Base-by-base conservation (phyloP, 2,113 vertebrate genomes). In the Menura novaehollandiae region DNA sequence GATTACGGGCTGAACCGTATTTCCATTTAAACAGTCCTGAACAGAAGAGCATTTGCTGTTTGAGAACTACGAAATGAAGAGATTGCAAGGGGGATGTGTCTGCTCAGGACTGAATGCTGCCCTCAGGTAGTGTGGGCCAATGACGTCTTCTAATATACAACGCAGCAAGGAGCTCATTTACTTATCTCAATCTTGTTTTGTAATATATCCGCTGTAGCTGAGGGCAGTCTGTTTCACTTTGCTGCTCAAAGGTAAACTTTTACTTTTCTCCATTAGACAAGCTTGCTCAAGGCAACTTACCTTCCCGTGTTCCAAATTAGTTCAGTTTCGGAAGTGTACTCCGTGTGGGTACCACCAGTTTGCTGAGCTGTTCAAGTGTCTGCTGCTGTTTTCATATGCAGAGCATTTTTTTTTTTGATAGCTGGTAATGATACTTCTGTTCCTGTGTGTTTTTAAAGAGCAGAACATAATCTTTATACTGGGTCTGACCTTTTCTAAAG, bases 331-430 rank as follows among this genome's bases (percentile, higher is more conserved):
- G 49, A 39, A 39, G 28, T 15, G 9, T 37, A 15, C 6, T 88
- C 0, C 1, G 3, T 80, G n/a, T 71, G 37, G 22, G 9, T 66
- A 33, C 10, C 1, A 1, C 28, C 6, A 3, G 7, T 89, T 62
- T 66, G 14, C 37, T 2, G 15, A 56, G 28, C 26, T 77, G 9
- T 44, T 86, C 6, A n/a, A 21, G 5, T 56, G 28, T 49, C 39
- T 93, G 15, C 37, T 93, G 30, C 24, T 55, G 37, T 52, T 81
- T 77, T 63, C 12, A 1, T 43, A 2, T 39, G 10, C 7, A 27
- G 44, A n/a, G 52, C 18, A 4, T 44, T 39, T 68, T 7, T 60
- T 44, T 37, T 46, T 82, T 68, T 53, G 3, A 9, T 73, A 69
- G 28, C 9, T 13, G 4, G 13, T 74, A n/a, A 24, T 66, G 33